phyloP scores from a whole-genome alignment of 2,888 invertebrate genomes.

The Timema cristinae region DNA sequence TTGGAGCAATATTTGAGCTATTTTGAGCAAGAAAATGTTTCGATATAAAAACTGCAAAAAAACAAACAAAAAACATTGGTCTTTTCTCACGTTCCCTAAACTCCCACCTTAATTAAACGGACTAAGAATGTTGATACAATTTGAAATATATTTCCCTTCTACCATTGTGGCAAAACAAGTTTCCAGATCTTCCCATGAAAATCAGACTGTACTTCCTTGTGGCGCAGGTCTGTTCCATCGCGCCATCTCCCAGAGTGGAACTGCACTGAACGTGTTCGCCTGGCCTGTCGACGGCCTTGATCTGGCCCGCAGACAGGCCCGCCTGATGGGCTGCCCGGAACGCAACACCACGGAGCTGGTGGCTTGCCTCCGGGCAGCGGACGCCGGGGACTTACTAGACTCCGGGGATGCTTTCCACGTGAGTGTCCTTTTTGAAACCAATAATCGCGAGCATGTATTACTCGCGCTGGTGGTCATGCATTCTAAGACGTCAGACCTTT shows the following conservation, averaged over 20 bases:
- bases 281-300: constrained; percentile 21
- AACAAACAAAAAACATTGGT: too few relatives aligned
- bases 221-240: constrained; percentile 63
- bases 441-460: not conserved
- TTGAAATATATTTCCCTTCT: not conserved
- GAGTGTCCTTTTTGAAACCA: constrained; percentile 7
- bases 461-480: too few relatives aligned
- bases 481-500: not conserved
- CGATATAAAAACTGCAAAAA: too few relatives aligned
- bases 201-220: not conserved
- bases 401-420: constrained; percentile 49
- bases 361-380: constrained; percentile 44
- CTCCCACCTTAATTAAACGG: too few relatives aligned
- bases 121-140: too few relatives aligned
- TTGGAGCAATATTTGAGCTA: too few relatives aligned
- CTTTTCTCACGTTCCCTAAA: too few relatives aligned
- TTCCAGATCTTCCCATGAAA: not conserved
- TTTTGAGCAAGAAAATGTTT: too few relatives aligned
- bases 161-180: not conserved
- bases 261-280: constrained; percentile 60
- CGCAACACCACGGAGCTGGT: constrained; percentile 41
- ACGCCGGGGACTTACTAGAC: constrained; percentile 43
- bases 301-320: constrained; percentile 43
- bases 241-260: constrained; percentile 72
- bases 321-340: constrained; percentile 44